Evolutionary conservation across 2,888 invertebrate species (phyloP), one percentile per base, ranked within the genome.

Genomic region (Ypsolopha sequella): DNA sequence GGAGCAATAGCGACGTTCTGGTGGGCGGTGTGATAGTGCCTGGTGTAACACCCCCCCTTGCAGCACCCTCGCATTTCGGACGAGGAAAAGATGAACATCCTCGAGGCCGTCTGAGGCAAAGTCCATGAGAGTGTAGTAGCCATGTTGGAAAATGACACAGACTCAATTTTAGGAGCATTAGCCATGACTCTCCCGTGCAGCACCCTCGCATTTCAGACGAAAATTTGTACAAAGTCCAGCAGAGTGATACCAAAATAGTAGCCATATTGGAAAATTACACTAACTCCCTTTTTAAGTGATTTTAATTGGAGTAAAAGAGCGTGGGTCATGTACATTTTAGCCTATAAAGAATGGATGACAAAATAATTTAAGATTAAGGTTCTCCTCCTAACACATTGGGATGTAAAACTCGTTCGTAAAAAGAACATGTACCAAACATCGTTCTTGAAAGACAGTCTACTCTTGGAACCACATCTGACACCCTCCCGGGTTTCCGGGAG

Each of bases 41-140:
- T 92, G 39, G 89, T 91, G 0, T 88, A 88, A 43, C 92, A 93
- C 63, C 89, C 89, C 4, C 93, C 93, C 0, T 72, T 81, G 0
- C 77, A 88, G 53, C 92, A 92, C 63, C 89, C 87, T 6, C 86
- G 89, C 9, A 93, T 92, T 44, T 79, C 81, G 2, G 79, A 88
- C 0, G 81, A 82, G 13, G 93, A 93, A 66, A 88, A 88, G 57
- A 80, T 89, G 36, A 90, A 89, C 54, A 92, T 93, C 52, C 68
- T 88, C 41, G 88, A 88, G 36, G 88, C 90, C 39, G 77, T 91
- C n/a, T 91, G 90, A 6, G 86, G 81, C 45, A 88, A 86, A 56
- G 78, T 91, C 2, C 73, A 80, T 33, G 88, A 87, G 33, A 41
- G 13, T 11, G 45, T 45, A 8, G 1, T n/a, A 38, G 36, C 39